Conservation (phyloP, 23 tunicate species). For the Botrylloides violaceus region DNA sequence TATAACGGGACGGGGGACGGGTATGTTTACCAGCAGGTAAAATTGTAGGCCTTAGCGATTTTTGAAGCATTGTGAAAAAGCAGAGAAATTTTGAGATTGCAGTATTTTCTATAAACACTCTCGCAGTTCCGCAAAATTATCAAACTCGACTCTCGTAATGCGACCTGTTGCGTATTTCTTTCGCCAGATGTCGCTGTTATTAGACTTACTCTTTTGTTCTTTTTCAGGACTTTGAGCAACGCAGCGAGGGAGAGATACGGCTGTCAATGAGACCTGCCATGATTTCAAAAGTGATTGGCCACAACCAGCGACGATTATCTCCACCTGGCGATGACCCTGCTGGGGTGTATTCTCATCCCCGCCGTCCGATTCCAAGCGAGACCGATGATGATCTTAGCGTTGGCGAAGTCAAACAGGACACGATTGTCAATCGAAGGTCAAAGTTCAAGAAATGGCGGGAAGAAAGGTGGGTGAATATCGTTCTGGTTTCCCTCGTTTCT, state of each 20-base stretch:
- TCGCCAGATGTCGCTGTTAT: neutral
- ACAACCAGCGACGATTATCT: conserved; percentile 24
- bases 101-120: no score
- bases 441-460: conserved; percentile 21
- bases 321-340: conserved; percentile 38
- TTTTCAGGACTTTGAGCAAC: conserved; percentile 28
- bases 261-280: conserved; percentile 21
- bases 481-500: no score
- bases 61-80: no score
- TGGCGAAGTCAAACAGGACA: conserved; percentile 28
- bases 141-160: no score
- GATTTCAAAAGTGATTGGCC: conserved; percentile 31
- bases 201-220: neutral
- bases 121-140: no score
- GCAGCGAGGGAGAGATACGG: conserved; percentile 72
- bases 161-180: no score
- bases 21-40: no score
- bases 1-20: no score
- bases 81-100: no score
- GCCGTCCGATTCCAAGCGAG: conserved; percentile 31
- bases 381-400: conserved; percentile 33
- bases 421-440: neutral
- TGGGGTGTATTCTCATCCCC: conserved; percentile 58
- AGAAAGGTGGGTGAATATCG: conserved; percentile 3
- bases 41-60: no score